Percentiles rank a stretch among this genome's conserved stretches.
Conservation (phyloP, 2,113 vertebrate species). For the Hippoglossus stenolepis region DNA sequence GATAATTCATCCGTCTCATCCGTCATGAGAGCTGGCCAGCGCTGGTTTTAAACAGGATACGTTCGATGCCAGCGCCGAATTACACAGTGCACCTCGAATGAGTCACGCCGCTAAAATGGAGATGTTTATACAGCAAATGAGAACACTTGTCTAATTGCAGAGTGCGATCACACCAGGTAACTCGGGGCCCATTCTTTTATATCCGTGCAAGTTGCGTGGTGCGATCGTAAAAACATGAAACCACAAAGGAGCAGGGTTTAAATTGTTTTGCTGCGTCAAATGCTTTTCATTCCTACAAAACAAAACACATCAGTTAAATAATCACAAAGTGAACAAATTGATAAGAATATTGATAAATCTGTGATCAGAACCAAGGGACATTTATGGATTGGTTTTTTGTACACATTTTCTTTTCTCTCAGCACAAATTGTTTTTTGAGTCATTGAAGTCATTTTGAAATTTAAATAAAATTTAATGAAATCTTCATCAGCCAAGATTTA, state of each 20-base stretch:
- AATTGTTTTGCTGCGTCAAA: neutral
- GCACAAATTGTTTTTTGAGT: too few relatives aligned
- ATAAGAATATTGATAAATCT: neutral
- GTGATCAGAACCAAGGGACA: neutral
- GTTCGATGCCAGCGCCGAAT: constrained; percentile 58
- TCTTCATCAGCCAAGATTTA: neutral
- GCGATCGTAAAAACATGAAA: neutral
- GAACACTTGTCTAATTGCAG: constrained; percentile 47
- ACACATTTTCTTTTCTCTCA: too few relatives aligned
- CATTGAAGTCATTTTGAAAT: too few relatives aligned
- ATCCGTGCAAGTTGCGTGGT: too few relatives aligned
- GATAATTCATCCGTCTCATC: constrained; percentile 53
- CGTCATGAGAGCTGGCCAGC: constrained; percentile 42
- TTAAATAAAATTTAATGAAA: too few relatives aligned
- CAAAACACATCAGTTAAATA: neutral
- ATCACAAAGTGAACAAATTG: neutral
- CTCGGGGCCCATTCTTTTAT: neutral
- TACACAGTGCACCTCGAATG: constrained; percentile 53
- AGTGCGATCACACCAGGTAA: constrained; percentile 10
- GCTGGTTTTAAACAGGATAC: constrained; percentile 54
- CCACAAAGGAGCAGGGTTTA: neutral
- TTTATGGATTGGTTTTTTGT: too few relatives aligned
- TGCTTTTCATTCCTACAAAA: neutral
- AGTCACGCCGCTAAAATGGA: constrained; percentile 64
- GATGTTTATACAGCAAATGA: constrained; percentile 71